Conservation (phyloP, 1,140 invertebrate species). For the honey bee (Apis mellifera) region Amel_HAv3.1 CM009940.2:11797501-11798000, state of each 20-base stretch:
- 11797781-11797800: not conserved
- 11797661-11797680: not conserved
- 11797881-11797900: not conserved
- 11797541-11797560: too few relatives aligned
- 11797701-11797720: not conserved
- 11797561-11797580: too few relatives aligned
- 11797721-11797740: not conserved
- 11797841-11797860: too few relatives aligned
- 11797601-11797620: too few relatives aligned
- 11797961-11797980: not conserved
- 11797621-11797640: too few relatives aligned
- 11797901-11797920: not conserved
- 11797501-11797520: too few relatives aligned
- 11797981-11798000: constrained; percentile 6
- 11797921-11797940: not conserved
- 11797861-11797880: too few relatives aligned
- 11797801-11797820: not conserved
- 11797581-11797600: too few relatives aligned
- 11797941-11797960: not conserved
- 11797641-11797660: not conserved
- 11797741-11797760: not conserved
- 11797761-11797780: not conserved
- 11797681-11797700: not conserved
- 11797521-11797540: too few relatives aligned
- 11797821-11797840: too few relatives aligned